These are phyloP conservation scores for Luperina testacea DNA, from an alignment of 2,888 invertebrate genomes.

Conservation along the genomic window DNA sequence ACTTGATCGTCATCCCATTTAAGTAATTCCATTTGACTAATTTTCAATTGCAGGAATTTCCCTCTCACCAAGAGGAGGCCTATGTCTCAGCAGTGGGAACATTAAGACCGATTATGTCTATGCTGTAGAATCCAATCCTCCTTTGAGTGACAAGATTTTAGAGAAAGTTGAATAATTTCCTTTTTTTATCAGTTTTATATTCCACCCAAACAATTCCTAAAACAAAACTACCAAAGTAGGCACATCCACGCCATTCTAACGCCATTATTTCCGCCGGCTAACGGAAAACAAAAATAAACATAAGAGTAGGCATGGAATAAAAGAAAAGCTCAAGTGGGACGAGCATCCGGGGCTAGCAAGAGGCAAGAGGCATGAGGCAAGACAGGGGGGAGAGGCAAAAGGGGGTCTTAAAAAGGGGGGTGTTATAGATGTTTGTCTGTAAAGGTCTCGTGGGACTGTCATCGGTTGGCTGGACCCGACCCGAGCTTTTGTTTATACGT, in stretches of 20 bases:
- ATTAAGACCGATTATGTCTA: neutral
- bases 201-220: neutral
- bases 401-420: constrained; percentile 64
- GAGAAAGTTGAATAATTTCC: neutral
- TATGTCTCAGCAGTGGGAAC: neutral
- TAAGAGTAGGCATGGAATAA: constrained; percentile 88
- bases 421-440: constrained; percentile 68
- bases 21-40: neutral
- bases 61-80: neutral
- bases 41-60: neutral
- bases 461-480: constrained; percentile 70
- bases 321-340: constrained; percentile 88
- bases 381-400: constrained; percentile 60
- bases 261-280: constrained; percentile 87
- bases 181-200: neutral
- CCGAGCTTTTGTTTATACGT: constrained; percentile 84
- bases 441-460: constrained; percentile 72
- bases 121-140: neutral
- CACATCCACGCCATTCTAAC: constrained; percentile 76
- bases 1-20: neutral
- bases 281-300: constrained; percentile 90
- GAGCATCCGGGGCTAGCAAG: constrained; percentile 83
- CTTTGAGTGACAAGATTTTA: neutral
- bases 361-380: constrained; percentile 71
- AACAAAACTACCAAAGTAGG: constrained; percentile 19